Conservation (phyloP, 2,888 invertebrate species). For the Cheilosia soror region DNA sequence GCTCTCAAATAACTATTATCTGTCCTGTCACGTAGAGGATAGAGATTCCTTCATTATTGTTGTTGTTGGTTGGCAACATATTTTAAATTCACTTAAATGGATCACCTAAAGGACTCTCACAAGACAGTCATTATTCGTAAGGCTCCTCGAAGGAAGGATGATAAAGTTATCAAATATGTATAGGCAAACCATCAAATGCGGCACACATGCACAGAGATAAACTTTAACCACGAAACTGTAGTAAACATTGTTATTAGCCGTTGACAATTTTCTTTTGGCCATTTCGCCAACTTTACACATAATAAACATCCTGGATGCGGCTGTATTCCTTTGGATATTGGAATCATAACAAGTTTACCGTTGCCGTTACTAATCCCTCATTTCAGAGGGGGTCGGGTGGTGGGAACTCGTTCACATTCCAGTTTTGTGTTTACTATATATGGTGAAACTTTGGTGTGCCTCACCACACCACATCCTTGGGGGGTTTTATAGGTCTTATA, state of each 20-base stretch:
- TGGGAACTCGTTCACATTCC: not conserved
- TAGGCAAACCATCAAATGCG: not conserved
- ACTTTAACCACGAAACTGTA: conserved; percentile 41
- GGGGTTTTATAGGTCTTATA: conserved; percentile 23
- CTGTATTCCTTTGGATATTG: conserved; percentile 6
- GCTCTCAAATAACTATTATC: conserved; percentile 46
- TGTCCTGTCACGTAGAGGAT: conserved; percentile 18
- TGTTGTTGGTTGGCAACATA: not conserved
- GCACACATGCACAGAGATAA: not conserved
- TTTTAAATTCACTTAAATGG: conserved; percentile 55
- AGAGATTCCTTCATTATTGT: conserved; percentile 11
- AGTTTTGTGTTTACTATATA: not conserved
- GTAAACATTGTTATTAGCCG: conserved; percentile 53
- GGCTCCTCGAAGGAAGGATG: conserved; percentile 13
- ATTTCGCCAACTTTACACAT: conserved; percentile 55
- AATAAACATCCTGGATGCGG: conserved; percentile 42
- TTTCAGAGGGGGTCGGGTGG: not conserved
- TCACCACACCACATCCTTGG: not conserved
- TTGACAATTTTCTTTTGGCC: conserved; percentile 43
- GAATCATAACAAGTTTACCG: conserved; percentile 26
- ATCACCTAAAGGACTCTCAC: conserved; percentile 40
- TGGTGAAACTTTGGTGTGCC: conserved; percentile 8
- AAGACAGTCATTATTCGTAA: conserved; percentile 1
- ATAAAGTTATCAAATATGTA: conserved; percentile 24
- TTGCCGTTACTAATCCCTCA: conserved; percentile 20